phyloP scores from a whole-genome alignment of 2,888 invertebrate genomes.

The Plebejus argus region DNA sequence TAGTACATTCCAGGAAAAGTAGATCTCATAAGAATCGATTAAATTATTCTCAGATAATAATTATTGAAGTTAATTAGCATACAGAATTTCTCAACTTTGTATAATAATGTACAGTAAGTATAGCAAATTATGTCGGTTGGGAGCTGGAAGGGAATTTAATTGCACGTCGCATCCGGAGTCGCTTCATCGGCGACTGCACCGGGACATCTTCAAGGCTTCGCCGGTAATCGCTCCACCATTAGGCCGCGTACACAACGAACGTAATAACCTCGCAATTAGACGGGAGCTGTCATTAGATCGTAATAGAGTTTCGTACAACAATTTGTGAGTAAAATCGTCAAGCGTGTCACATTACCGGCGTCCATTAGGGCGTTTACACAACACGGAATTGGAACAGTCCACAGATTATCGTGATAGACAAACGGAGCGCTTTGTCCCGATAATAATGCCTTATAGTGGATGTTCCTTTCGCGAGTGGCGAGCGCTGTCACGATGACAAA shows the following conservation, averaged over 20 bases:
- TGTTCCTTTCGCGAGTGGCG: slow-evolving; percentile 48
- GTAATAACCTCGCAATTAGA: slow-evolving; percentile 79
- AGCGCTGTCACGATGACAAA: slow-evolving; percentile 47
- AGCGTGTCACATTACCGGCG: slow-evolving; percentile 80
- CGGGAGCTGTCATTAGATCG: slow-evolving; percentile 77
- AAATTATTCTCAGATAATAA: slow-evolving; percentile 5
- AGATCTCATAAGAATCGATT: neutral
- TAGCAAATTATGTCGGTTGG: neutral
- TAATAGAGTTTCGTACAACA: slow-evolving; percentile 80
- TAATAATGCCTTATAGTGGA: slow-evolving; percentile 70
- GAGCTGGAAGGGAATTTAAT: slow-evolving; percentile 13
- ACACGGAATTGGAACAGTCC: slow-evolving; percentile 78
- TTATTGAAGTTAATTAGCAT: neutral
- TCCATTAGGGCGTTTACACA: slow-evolving; percentile 80
- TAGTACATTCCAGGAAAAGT: no score
- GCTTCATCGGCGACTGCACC: slow-evolving; percentile 68
- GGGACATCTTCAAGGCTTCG: slow-evolving; percentile 79
- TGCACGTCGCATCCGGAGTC: slow-evolving; percentile 42
- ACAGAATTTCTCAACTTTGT: neutral
- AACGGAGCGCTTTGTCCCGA: slow-evolving; percentile 75
- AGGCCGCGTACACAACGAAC: slow-evolving; percentile 74
- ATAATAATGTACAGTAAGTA: neutral
- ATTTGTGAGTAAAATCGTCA: slow-evolving; percentile 81
- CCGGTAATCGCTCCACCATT: slow-evolving; percentile 78
- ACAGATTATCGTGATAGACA: slow-evolving; percentile 80